Evolutionary conservation across 1,140 invertebrate genomes (phyloP).

Genomic region (Nylanderia fulva): DNA sequence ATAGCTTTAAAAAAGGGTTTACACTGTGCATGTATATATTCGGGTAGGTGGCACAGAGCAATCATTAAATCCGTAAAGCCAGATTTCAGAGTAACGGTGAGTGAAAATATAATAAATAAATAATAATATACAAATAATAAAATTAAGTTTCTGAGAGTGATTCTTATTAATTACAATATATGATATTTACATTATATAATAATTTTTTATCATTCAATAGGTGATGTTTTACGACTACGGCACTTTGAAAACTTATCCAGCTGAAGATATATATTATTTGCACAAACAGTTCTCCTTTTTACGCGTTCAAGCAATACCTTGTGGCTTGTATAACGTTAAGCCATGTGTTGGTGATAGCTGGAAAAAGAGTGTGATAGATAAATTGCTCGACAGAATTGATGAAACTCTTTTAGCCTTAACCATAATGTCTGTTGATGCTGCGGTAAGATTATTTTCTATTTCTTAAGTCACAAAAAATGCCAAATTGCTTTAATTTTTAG

Average conservation of each 20-base stretch:
- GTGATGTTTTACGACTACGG: conserved; percentile 83
- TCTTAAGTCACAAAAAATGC: conserved; percentile 3
- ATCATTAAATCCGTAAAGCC: conserved; percentile 78
- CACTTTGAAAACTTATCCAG: conserved; percentile 76
- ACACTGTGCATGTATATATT: conserved; percentile 80
- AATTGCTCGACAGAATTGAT: conserved; percentile 65
- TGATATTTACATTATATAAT: conserved; percentile 6
- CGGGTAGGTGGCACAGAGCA: conserved; percentile 80
- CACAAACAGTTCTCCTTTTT: conserved; percentile 76
- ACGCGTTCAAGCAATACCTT: conserved; percentile 82
- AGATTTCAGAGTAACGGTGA: conserved; percentile 74
- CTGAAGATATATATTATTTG: conserved; percentile 77
- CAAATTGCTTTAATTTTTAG: conserved; percentile 14
- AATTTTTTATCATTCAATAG: conserved; percentile 70
- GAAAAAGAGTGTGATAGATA: conserved; percentile 56
- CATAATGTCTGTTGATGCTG: conserved; percentile 60
- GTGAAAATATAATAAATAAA: conserved; percentile 27
- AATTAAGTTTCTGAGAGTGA: conserved; percentile 9
- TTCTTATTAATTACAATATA: conserved; percentile 17
- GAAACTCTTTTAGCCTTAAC: conserved; percentile 68
- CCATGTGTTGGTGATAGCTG: conserved; percentile 72
- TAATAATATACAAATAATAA: neutral
- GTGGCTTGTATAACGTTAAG: conserved; percentile 77
- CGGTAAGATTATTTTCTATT: conserved; percentile 64
- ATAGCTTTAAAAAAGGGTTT: conserved; percentile 78